phyloP scores from a whole-genome alignment of 2,797 vertebrate species.

The Cyprinodon diabolis region DNA sequence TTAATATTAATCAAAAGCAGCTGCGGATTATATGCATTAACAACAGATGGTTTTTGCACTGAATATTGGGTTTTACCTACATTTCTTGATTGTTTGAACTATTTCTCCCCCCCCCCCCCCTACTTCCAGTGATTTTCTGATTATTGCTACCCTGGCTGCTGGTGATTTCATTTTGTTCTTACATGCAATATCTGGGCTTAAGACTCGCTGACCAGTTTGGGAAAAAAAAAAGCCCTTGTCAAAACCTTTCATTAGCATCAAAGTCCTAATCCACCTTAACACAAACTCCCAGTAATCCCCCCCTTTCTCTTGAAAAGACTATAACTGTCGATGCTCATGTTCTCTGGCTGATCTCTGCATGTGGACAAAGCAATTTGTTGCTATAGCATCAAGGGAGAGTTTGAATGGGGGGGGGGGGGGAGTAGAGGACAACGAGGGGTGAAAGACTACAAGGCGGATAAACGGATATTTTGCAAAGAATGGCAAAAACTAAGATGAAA shows the following conservation, averaged over 20 bases:
- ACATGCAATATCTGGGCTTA: conserved; percentile 74
- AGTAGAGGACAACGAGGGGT: conserved; percentile 19
- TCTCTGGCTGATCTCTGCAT: conserved; percentile 58
- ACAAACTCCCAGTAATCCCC: conserved; percentile 70
- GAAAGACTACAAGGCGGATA: conserved; percentile 45
- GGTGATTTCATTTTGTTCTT: conserved; percentile 75
- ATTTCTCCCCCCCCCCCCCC: conserved; percentile 29
- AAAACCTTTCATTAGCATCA: conserved; percentile 64
- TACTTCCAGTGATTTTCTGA: conserved; percentile 43
- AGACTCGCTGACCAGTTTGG: conserved; percentile 66
- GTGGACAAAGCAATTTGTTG: conserved; percentile 71
- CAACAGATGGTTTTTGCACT: conserved; percentile 73
- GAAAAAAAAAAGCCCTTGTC: conserved; percentile 53
- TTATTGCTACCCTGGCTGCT: conserved; percentile 59
- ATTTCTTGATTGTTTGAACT: conserved; percentile 69
- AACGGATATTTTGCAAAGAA: conserved; percentile 44
- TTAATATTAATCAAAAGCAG: conserved; percentile 79
- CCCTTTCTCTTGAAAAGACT: conserved; percentile 57
- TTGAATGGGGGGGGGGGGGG: no score
- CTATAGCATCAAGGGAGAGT: conserved; percentile 43
- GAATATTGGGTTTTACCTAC: conserved; percentile 72
- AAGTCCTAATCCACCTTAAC: conserved; percentile 73
- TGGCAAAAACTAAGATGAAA: conserved; percentile 44
- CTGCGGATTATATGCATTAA: conserved; percentile 66
- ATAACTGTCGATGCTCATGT: conserved; percentile 53